Percentiles rank a stretch among this genome's conserved stretches.
These are phyloP conservation scores for Engraulis encrasicolus DNA, from an alignment of 2,113 vertebrate species.

Conservation along the genomic window DNA sequence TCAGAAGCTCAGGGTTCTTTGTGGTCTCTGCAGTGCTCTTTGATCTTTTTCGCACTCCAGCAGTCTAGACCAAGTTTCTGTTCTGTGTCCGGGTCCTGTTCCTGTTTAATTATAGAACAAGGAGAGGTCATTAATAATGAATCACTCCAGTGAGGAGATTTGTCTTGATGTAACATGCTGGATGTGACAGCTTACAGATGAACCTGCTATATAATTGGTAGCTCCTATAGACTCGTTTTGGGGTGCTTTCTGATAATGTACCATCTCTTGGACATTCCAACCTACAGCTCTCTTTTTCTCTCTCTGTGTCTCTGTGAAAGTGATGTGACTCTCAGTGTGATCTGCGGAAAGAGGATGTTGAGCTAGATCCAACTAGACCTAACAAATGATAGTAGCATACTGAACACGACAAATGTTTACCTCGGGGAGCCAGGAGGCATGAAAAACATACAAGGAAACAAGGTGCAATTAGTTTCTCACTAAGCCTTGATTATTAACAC, in stretches of 20 bases:
- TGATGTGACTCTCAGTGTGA: background rate
- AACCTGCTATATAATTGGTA: background rate
- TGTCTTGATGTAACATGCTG: constrained; percentile 20
- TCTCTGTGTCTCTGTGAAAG: no score
- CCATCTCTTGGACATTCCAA: background rate
- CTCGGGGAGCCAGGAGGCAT: background rate
- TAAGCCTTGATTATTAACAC: background rate
- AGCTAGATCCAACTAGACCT: background rate
- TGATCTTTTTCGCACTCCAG: background rate
- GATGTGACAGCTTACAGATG: constrained; percentile 26
- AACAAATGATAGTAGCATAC: background rate
- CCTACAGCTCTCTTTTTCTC: no score
- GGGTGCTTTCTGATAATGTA: background rate
- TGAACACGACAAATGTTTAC: background rate
- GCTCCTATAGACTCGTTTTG: background rate
- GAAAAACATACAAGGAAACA: background rate
- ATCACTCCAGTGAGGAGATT: constrained; percentile 29
- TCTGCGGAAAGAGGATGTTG: background rate
- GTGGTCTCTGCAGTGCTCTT: background rate
- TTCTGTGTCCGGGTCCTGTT: constrained; percentile 11
- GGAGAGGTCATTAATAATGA: constrained; percentile 40
- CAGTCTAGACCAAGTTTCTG: background rate
- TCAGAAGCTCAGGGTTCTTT: background rate
- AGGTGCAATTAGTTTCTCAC: background rate
- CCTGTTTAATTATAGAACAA: constrained; percentile 46